phyloP scores from a whole-genome alignment of 2,888 invertebrate species.

The Sinopyrophorus schimmeli region DNA sequence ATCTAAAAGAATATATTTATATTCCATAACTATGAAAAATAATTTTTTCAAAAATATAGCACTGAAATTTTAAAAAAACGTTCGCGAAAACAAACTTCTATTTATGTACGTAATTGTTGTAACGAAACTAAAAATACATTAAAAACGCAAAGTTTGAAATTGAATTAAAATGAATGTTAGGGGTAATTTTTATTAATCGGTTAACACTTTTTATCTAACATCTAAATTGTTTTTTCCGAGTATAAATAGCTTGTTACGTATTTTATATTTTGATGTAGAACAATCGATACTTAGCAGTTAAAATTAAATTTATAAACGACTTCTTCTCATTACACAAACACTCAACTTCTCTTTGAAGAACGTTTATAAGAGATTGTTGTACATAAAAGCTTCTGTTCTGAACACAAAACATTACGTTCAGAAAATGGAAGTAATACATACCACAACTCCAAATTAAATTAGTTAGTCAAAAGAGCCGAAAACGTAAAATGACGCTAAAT shows the following conservation, averaged over 20 bases:
- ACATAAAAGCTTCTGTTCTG: slow-evolving; percentile 16
- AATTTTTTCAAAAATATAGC: slow-evolving; percentile 25
- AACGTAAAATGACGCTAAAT: slow-evolving; percentile 12
- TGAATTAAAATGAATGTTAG: no score
- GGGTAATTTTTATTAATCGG: no score
- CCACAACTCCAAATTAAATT: slow-evolving; percentile 23
- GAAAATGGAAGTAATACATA: slow-evolving; percentile 20
- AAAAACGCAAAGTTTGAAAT: no score
- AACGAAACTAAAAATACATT: no score
- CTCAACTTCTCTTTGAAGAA: slow-evolving; percentile 19
- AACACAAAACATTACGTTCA: slow-evolving; percentile 18
- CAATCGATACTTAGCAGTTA: slow-evolving; percentile 11
- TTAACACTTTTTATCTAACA: no score
- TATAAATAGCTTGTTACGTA: no score
- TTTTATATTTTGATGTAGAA: no score
- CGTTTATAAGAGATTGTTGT: slow-evolving; percentile 15
- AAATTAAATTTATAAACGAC: slow-evolving; percentile 22
- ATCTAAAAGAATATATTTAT: slow-evolving; percentile 52
- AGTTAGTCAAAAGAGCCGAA: slow-evolving; percentile 22
- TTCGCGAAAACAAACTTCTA: slow-evolving; percentile 25
- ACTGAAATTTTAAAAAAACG: slow-evolving; percentile 23
- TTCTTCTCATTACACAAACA: slow-evolving; percentile 7
- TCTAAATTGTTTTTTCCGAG: no score
- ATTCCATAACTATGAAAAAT: slow-evolving; percentile 43
- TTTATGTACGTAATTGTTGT: slow-evolving; percentile 26